Conservation (phyloP, 2,797 vertebrate species). For the Paedocypris micromegethes region DNA sequence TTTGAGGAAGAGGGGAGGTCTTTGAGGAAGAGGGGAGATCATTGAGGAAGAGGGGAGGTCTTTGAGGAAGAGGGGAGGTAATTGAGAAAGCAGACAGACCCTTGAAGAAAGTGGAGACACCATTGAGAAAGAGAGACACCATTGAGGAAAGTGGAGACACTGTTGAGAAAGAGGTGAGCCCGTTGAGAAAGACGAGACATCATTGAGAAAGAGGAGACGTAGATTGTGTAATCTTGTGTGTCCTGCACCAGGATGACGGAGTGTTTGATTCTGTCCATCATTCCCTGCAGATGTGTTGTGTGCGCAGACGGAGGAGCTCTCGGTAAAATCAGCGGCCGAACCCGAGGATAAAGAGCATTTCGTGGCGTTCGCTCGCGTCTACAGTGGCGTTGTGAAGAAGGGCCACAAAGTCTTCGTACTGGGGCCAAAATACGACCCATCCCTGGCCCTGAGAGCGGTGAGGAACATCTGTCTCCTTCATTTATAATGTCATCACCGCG, state of each 20-base stretch:
- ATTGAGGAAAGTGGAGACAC: no score
- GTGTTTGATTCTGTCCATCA: no score
- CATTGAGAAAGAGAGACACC: no score
- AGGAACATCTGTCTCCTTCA: slow-evolving; percentile 36
- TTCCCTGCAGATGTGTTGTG: slow-evolving; percentile 59
- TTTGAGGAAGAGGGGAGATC: no score
- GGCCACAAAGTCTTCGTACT: slow-evolving; percentile 85
- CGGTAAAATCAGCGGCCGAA: slow-evolving; percentile 52
- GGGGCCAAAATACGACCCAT: slow-evolving; percentile 90
- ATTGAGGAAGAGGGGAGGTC: no score
- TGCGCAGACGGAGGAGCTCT: slow-evolving; percentile 51
- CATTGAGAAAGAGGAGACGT: no score
- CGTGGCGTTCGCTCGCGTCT: slow-evolving; percentile 89
- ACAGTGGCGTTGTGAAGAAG: slow-evolving; percentile 78
- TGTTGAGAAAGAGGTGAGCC: no score
- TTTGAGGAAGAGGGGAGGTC: no score
- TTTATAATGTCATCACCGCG: slow-evolving; percentile 21
- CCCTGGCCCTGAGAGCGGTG: slow-evolving; percentile 77
- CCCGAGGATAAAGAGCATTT: slow-evolving; percentile 77
- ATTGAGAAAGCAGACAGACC: no score
- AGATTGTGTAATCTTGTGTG: neutral
- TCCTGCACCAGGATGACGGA: neutral
- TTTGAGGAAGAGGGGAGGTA: no score
- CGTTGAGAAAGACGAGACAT: no score
- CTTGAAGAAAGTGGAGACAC: no score